These are phyloP conservation scores for Percopsis transmontana DNA, from an alignment of 2,113 vertebrate genomes.

Conservation along the genomic window DNA sequence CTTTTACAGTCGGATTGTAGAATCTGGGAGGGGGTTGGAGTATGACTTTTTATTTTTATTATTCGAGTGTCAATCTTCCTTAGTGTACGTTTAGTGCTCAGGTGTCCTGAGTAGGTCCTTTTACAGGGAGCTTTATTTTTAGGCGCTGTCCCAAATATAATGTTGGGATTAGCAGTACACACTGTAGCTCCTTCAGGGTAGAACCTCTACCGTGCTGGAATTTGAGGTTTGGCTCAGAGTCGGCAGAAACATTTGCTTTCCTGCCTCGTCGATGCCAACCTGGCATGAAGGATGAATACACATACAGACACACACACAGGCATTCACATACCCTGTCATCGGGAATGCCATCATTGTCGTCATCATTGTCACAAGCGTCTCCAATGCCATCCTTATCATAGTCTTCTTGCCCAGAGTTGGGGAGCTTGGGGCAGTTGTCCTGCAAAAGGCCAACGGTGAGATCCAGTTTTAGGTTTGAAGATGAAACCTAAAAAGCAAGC, in stretches of 20 bases:
- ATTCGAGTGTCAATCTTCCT: too few species aligned
- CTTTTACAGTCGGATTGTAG: too few species aligned
- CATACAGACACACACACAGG: background rate
- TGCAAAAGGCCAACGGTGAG: constrained; percentile 60
- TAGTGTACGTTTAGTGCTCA: too few species aligned
- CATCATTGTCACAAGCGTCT: constrained; percentile 94
- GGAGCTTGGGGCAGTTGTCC: constrained; percentile 98
- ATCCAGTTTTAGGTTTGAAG: background rate
- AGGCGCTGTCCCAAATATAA: constrained; percentile 54
- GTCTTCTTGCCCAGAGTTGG: constrained; percentile 98
- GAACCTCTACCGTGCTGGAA: constrained; percentile 61
- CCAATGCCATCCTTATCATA: constrained; percentile 96
- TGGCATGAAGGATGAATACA: constrained; percentile 51
- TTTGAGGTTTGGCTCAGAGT: constrained; percentile 66
- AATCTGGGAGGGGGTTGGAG: too few species aligned
- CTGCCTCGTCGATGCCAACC: constrained; percentile 11
- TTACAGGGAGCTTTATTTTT: constrained; percentile 60
- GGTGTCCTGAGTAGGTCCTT: constrained; percentile 34
- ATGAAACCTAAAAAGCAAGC: background rate
- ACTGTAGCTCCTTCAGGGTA: constrained; percentile 59
- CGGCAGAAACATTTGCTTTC: constrained; percentile 64
- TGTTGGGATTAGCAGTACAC: constrained; percentile 60
- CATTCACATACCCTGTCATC: constrained; percentile 86
- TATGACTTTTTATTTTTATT: too few species aligned
- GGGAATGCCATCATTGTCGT: constrained; percentile 92